These are phyloP conservation scores for Scaptomyza cyrtandrae DNA, from an alignment of 2,888 invertebrate species.

Conservation along the genomic window DNA sequence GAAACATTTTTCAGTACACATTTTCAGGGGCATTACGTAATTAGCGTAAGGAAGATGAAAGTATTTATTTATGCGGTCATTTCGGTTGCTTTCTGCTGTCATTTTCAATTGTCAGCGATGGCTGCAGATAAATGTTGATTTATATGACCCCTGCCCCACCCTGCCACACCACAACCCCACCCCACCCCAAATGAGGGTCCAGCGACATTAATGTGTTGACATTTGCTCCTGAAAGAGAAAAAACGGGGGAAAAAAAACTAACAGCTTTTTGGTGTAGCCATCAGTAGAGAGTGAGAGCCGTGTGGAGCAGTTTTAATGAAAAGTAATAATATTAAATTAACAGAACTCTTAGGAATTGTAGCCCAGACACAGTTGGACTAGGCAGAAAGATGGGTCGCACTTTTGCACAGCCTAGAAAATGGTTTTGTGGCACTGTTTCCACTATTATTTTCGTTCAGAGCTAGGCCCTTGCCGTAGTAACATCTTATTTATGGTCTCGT, in stretches of 20 bases:
- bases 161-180: not conserved
- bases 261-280: constrained; percentile 56
- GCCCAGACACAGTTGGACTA: constrained; percentile 20
- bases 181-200: constrained; percentile 12
- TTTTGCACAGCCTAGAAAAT: constrained; percentile 34
- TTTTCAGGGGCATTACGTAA: constrained; percentile 28
- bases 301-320: constrained; percentile 72
- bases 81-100: constrained; percentile 34
- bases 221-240: constrained; percentile 48
- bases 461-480: constrained; percentile 62
- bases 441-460: constrained; percentile 47
- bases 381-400: constrained; percentile 2
- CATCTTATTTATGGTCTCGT: constrained; percentile 78
- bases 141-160: constrained; percentile 45
- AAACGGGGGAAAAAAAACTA: constrained; percentile 40
- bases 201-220: constrained; percentile 73
- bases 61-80: constrained; percentile 50
- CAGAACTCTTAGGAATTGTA: constrained; percentile 73
- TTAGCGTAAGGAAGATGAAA: constrained; percentile 33
- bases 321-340: constrained; percentile 82
- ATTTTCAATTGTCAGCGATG: constrained; percentile 74
- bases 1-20: not conserved
- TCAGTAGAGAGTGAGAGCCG: constrained; percentile 19
- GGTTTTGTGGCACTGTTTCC: constrained; percentile 22
- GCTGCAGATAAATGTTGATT: constrained; percentile 73